phyloP scores from a whole-genome alignment of 1,140 invertebrate species.

The Drosophila sucinea region DNA sequence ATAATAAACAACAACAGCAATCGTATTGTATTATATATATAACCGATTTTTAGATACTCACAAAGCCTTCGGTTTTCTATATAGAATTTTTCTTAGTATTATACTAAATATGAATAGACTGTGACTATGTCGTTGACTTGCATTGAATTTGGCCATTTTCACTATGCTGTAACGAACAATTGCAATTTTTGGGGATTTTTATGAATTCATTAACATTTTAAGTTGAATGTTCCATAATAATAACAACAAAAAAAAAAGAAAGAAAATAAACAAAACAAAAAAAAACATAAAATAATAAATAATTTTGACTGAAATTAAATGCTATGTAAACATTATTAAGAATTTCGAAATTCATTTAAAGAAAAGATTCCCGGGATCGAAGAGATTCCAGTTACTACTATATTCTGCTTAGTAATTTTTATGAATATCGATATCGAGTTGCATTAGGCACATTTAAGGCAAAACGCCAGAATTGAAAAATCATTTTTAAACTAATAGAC shows the following conservation, averaged over 20 bases:
- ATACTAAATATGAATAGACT: constrained; percentile 76
- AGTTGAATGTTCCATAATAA: background rate
- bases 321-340: background rate
- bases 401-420: too few relatives aligned
- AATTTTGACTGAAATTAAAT: background rate
- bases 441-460: too few relatives aligned
- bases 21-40: constrained; percentile 21
- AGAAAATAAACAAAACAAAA: background rate
- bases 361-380: too few relatives aligned
- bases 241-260: background rate
- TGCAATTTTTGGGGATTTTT: background rate
- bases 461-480: too few relatives aligned
- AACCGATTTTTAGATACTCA: constrained; percentile 56
- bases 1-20: constrained; percentile 27
- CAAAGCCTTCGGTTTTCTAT: constrained; percentile 70
- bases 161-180: constrained; percentile 53
- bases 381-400: too few relatives aligned
- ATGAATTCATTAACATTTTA: constrained; percentile 3
- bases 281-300: background rate
- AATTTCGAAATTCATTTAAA: too few relatives aligned
- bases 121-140: constrained; percentile 67
- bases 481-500: too few relatives aligned
- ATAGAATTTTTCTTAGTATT: constrained; percentile 74
- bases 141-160: constrained; percentile 55
- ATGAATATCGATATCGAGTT: too few relatives aligned